Base-by-base conservation (phyloP, 2,888 invertebrate genomes). In the Cataglyphis rosenhaueri region DNA sequence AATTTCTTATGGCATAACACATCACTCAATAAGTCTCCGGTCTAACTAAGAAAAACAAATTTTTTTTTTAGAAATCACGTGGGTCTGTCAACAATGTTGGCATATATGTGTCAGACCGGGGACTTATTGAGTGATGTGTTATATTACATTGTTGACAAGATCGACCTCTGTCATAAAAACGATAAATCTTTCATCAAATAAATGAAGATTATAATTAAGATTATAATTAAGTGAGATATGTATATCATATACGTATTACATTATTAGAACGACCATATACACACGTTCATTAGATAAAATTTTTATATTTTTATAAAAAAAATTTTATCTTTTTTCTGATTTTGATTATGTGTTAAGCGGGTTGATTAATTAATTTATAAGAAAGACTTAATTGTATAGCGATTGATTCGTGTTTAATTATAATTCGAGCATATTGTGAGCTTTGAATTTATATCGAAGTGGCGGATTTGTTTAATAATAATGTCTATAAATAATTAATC, bases 101-200 rank as follows among this genome's bases (percentile, higher is more conserved):
- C 21, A 21, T 21, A 21, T 21, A 21, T 21, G 21, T 21, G 21
- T 21, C 21, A 21, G 21, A 21, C 21, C 21, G 21, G 21, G 21
- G 21, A 21, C 21, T 21, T 21, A 21, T 21, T 21, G 21, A 21
- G 21, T 21, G 21, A 21, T 0, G 21, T 21, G 21, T 21, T 21
- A 55, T 68, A 52, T 76, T 18, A 21, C 25, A 70, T 83, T 78
- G 75, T 74, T 68, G 76, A 68, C 32, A 8, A 29, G 48, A 81
- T 85, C 32, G 65, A 81, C 41, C 35, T 55, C 73, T 78, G 41
- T 3, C 32, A n/a, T 57, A 41, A 15, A 6, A 10, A 18, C 41
- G 55, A 41, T 32, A n/a, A 32, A 35, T 12, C 25, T 70, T 44
- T n/a, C 59, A 44, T 18, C 12, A 21, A 29, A 32, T 59, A 41